Base-by-base conservation (phyloP, 1,140 invertebrate species). In the Psix sp. region DNA sequence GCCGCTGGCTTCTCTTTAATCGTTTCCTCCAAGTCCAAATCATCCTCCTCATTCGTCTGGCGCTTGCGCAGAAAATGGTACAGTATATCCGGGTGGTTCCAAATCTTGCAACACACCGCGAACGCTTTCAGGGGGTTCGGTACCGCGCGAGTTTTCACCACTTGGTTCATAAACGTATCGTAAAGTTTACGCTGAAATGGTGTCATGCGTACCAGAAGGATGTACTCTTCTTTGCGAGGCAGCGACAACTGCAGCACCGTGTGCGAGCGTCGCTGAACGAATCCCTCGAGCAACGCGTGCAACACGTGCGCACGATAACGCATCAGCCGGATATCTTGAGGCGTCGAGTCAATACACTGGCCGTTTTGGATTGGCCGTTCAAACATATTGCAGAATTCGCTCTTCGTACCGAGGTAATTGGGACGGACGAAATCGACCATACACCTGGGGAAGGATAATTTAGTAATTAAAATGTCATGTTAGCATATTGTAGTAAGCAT, bases 31-130 rank as follows among this genome's bases (percentile, higher is more conserved):
- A 98, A 89, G 87, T 98, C 96, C 71, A 98, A 90, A 88, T 98
- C 97, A 75, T 95, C 91, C 31, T 94, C 94, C 71, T 94, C 94
- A 17, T 91, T 92, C 40, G 90, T 90, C 76, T 92, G 91, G 51
- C 93, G 90, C 82, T 97, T 96, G 79, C 93, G 92, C 36, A 98
- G 82, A 82, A 97, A 95, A 82, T 97, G 93, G 80, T 96, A 97
- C 20, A 99, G 84, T 40, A 99, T 94, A 87, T 99, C 98, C 0
- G 98, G 98, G 88, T 99, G 98, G 84, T 99, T 99, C 97, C 98
- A 99, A 73, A 99, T 99, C 89, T 99, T 99, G 82, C 97, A 98
- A 84, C 98, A 99, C 45, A 99, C 96, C 31, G 98, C 96, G 88
- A 99, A 99, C 3, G 98, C 96, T 84, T 98, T 98, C 7, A 99